These are phyloP conservation scores for Coregonus clupeaformis DNA, from an alignment of 2,113 vertebrate species.

Conservation along the genomic window DNA sequence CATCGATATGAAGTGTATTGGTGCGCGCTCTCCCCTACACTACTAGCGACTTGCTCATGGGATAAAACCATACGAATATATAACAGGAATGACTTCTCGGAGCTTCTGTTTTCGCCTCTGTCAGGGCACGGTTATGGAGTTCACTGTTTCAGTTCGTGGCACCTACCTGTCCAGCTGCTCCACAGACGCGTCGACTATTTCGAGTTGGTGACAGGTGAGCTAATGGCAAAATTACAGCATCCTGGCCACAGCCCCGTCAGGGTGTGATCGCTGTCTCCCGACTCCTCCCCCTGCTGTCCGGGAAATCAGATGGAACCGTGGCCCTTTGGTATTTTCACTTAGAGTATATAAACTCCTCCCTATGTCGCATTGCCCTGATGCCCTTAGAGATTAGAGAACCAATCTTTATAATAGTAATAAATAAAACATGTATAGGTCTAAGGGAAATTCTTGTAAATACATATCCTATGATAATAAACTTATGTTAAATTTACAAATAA, in stretches of 20 bases:
- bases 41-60: conserved; percentile 82
- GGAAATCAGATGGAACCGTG: conserved; percentile 79
- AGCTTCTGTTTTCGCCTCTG: conserved; percentile 79
- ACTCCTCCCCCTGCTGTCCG: conserved; percentile 67
- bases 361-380: too few species aligned
- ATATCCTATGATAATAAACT: not conserved
- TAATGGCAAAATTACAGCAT: conserved; percentile 68
- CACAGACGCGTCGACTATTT: conserved; percentile 76
- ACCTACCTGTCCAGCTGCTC: conserved; percentile 80
- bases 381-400: not conserved
- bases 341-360: not conserved
- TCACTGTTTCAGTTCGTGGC: conserved; percentile 84
- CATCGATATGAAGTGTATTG: conserved; percentile 82
- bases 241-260: conserved; percentile 78
- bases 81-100: conserved; percentile 67
- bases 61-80: conserved; percentile 86
- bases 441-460: not conserved
- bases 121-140: conserved; percentile 79
- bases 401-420: not conserved
- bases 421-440: too few species aligned
- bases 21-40: conserved; percentile 79
- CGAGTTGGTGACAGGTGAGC: conserved; percentile 69
- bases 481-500: not conserved
- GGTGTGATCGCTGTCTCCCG: conserved; percentile 77
- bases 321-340: conserved; percentile 76